Evolutionary conservation across 2,888 invertebrate genomes (phyloP).

Genomic region (Ennomos quercinarius): DNA sequence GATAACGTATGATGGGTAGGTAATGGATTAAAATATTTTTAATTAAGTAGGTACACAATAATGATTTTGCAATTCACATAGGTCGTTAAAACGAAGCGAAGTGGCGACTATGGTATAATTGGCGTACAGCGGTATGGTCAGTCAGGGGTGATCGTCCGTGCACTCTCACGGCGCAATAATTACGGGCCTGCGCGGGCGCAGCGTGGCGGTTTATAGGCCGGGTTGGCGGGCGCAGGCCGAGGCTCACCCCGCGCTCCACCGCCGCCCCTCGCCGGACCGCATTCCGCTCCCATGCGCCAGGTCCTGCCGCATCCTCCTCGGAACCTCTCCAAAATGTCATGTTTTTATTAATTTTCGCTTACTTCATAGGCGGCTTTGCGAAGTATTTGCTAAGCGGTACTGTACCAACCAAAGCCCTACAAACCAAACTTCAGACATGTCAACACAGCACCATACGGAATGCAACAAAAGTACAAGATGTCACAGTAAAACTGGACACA

Average conservation of each 20-base stretch:
- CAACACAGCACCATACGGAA: too few species aligned
- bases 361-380: constrained; percentile 32
- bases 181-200: constrained; percentile 52
- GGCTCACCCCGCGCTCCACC: constrained; percentile 46
- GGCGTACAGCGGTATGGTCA: constrained; percentile 53
- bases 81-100: constrained; percentile 60
- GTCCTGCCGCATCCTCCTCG: constrained; percentile 67
- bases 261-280: constrained; percentile 72
- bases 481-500: too few species aligned
- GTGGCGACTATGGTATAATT: constrained; percentile 35
- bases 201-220: constrained; percentile 70
- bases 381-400: constrained; percentile 14
- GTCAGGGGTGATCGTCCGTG: constrained; percentile 72
- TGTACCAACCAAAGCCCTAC: too few species aligned
- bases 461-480: too few species aligned
- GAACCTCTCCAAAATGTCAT: constrained; percentile 78
- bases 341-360: constrained; percentile 68
- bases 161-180: constrained; percentile 75
- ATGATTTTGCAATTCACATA: constrained; percentile 50
- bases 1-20: neutral
- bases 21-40: constrained; percentile 4
- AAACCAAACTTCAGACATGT: too few species aligned
- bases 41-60: constrained; percentile 17
- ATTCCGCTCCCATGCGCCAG: constrained; percentile 85
- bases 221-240: constrained; percentile 44